A percentile compares a stretch with the other conserved stretches of the same genome.
Conservation (phyloP, 2,113 vertebrate species). For the Mixornis gularis region DNA sequence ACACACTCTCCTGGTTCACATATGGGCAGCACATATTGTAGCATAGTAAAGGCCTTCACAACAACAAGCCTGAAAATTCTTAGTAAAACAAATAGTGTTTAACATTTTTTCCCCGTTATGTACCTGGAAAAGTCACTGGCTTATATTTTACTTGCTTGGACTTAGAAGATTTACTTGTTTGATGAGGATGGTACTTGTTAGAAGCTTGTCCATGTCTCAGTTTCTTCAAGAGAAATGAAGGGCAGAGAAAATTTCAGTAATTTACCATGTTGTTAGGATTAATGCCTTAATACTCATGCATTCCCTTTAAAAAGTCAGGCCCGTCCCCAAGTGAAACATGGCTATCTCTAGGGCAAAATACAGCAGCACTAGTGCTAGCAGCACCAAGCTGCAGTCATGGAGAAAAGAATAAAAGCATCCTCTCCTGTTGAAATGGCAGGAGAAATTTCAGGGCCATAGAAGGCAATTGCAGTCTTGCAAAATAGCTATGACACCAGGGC, state of each 20-base stretch:
- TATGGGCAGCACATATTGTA: background rate
- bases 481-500: background rate
- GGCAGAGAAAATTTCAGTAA: background rate
- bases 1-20: background rate
- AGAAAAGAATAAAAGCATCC: background rate
- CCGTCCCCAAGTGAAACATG: background rate
- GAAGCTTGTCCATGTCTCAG: background rate
- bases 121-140: background rate
- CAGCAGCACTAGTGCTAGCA: background rate
- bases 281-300: background rate
- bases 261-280: background rate
- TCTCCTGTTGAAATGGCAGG: background rate
- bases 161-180: background rate
- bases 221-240: conserved; percentile 1
- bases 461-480: background rate
- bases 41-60: background rate
- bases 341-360: background rate
- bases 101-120: background rate
- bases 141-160: background rate
- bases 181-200: background rate
- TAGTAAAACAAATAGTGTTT: background rate
- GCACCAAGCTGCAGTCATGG: background rate
- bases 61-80: background rate
- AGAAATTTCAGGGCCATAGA: background rate
- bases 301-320: background rate